A percentile compares a stretch with the other conserved stretches of the same genome.
phyloP scores from a whole-genome alignment of 2,797 vertebrate species.

The Dryobates pubescens region DNA sequence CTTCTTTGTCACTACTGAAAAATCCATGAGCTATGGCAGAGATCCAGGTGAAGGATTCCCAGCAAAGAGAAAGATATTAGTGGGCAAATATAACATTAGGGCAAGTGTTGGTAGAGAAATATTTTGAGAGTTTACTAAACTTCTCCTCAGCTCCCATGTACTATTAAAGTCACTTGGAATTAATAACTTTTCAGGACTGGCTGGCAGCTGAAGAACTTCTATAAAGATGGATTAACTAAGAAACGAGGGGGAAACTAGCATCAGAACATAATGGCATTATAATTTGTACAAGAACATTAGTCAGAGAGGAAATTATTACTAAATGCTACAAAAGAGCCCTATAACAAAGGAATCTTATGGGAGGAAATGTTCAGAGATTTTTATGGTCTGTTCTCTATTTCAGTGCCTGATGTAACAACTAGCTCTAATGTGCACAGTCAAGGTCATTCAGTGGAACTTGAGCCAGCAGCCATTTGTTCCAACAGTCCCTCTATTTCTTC shows the following conservation, averaged over 20 bases:
- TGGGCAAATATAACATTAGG: not conserved
- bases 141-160: constrained; percentile 22
- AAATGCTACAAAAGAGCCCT: constrained; percentile 64
- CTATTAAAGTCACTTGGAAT: constrained; percentile 49
- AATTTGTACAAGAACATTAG: constrained; percentile 67
- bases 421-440: constrained; percentile 46
- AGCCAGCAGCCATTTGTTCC: constrained; percentile 70
- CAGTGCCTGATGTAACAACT: constrained; percentile 64
- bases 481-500: constrained; percentile 60
- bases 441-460: constrained; percentile 47
- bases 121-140: constrained; percentile 24
- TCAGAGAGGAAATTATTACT: constrained; percentile 70
- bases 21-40: not conserved
- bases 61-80: not conserved
- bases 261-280: constrained; percentile 60
- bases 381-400: constrained; percentile 70
- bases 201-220: constrained; percentile 43
- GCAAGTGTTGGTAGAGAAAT: constrained; percentile 25
- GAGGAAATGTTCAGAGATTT: constrained; percentile 69
- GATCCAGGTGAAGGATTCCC: constrained; percentile 10
- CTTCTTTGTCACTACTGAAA: not conserved
- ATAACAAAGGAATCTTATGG: constrained; percentile 67
- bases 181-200: constrained; percentile 30
- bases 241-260: constrained; percentile 32
- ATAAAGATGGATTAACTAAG: constrained; percentile 58